Percentiles rank a stretch among this genome's conserved stretches.
phyloP scores from a whole-genome alignment of 2,888 invertebrate species.

The Drosophila falleni region DNA sequence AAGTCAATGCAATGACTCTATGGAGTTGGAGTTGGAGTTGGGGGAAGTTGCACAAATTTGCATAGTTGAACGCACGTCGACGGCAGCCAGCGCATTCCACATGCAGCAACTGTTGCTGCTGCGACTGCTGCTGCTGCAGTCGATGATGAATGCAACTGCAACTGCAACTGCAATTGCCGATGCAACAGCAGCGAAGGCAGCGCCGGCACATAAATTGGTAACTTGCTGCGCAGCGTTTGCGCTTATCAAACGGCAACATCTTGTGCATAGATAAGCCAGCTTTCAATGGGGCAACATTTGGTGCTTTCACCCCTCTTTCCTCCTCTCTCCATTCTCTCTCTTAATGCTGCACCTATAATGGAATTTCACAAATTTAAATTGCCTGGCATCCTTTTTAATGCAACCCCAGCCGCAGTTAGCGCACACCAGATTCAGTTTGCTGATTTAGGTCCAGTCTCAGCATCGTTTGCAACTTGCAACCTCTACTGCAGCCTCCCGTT shows the following conservation, averaged over 20 bases:
- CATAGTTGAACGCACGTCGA: constrained; percentile 78
- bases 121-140: constrained; percentile 46
- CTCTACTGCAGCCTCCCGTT: constrained; percentile 4
- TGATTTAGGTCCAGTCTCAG: constrained; percentile 28
- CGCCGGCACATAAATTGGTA: constrained; percentile 71
- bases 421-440: constrained; percentile 42
- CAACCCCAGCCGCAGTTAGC: constrained; percentile 28
- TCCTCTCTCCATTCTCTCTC: neutral
- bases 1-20: constrained; percentile 65
- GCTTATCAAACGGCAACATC: constrained; percentile 81
- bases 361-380: constrained; percentile 81
- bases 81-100: constrained; percentile 65
- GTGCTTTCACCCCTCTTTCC: constrained; percentile 7
- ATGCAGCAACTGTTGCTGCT: constrained; percentile 62
- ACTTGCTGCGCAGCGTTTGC: constrained; percentile 63
- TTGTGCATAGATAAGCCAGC: constrained; percentile 77
- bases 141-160: constrained; percentile 73
- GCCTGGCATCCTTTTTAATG: constrained; percentile 79
- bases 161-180: constrained; percentile 41
- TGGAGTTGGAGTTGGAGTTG: constrained; percentile 23
- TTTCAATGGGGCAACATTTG: constrained; percentile 41
- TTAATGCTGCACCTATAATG: constrained; percentile 58
- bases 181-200: constrained; percentile 23
- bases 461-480: neutral
- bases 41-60: constrained; percentile 70